Evolutionary conservation across 2,888 invertebrate species (phyloP).

Genomic region (Xestia rhomboidea): DNA sequence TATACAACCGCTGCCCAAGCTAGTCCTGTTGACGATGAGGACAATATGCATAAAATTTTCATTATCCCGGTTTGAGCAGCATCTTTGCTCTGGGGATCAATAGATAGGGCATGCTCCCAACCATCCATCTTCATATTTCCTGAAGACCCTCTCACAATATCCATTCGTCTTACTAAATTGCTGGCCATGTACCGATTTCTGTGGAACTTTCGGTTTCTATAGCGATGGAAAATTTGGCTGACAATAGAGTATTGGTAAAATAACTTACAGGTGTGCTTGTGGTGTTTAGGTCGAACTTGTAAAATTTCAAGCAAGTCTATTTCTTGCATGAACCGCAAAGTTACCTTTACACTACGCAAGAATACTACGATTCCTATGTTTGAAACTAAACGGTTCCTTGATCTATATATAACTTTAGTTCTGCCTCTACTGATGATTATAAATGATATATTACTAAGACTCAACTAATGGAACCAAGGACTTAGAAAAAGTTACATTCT

Average conservation of each 20-base stretch:
- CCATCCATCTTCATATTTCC: slow-evolving; percentile 86
- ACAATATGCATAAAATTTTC: slow-evolving; percentile 54
- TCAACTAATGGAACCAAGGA: neutral
- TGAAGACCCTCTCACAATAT: slow-evolving; percentile 80
- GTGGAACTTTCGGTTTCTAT: slow-evolving; percentile 48
- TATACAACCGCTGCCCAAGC: neutral
- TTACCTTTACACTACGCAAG: neutral
- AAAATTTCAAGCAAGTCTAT: neutral
- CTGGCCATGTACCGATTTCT: slow-evolving; percentile 77
- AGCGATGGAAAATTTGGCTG: slow-evolving; percentile 62
- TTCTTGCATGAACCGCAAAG: neutral
- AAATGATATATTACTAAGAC: neutral
- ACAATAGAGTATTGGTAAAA: slow-evolving; percentile 52
- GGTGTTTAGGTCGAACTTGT: neutral
- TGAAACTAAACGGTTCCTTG: neutral
- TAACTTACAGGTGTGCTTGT: neutral
- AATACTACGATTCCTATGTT: neutral
- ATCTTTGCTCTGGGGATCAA: slow-evolving; percentile 64
- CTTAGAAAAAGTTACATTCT: neutral
- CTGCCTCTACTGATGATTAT: neutral
- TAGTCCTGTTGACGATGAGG: slow-evolving; percentile 14
- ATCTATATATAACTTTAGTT: neutral
- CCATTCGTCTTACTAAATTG: slow-evolving; percentile 85
- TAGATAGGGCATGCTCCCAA: slow-evolving; percentile 71
- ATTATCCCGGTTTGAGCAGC: slow-evolving; percentile 48